Percentiles rank a stretch among this genome's conserved stretches.
Conservation (phyloP, 2,888 invertebrate species). For the Xestia xanthographa region DNA sequence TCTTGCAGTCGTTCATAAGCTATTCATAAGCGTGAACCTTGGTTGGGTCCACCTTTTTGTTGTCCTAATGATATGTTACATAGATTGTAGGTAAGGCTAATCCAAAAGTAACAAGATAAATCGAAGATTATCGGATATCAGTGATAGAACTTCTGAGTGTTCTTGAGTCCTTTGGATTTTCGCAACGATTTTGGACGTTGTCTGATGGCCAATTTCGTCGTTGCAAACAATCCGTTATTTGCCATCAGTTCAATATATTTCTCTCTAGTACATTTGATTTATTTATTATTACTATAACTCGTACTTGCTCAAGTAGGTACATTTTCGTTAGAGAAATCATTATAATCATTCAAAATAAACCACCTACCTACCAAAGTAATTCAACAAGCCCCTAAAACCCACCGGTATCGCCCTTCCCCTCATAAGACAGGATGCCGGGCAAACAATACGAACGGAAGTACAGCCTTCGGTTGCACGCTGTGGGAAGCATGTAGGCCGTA, state of each 20-base stretch:
- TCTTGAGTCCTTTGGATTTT: conserved; percentile 5
- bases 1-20: neutral
- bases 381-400: conserved; percentile 26
- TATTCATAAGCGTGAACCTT: neutral
- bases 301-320: neutral
- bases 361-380: neutral
- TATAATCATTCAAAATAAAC: neutral
- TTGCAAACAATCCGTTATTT: too few species aligned
- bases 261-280: neutral
- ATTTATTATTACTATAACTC: too few species aligned
- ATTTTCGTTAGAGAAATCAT: too few species aligned
- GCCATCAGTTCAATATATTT: neutral
- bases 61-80: neutral
- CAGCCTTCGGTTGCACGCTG: conserved; percentile 60
- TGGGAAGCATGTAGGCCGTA: conserved; percentile 61
- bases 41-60: neutral
- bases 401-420: conserved; percentile 42
- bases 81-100: neutral
- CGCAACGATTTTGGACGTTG: neutral
- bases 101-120: conserved; percentile 1
- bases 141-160: neutral
- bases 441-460: conserved; percentile 65
- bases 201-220: neutral
- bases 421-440: conserved; percentile 32
- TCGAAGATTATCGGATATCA: neutral